Evolutionary conservation across 2,888 invertebrate genomes (phyloP), one percentile per base, ranked within the genome.

Genomic region (Eutolmus rufibarbis): DNA sequence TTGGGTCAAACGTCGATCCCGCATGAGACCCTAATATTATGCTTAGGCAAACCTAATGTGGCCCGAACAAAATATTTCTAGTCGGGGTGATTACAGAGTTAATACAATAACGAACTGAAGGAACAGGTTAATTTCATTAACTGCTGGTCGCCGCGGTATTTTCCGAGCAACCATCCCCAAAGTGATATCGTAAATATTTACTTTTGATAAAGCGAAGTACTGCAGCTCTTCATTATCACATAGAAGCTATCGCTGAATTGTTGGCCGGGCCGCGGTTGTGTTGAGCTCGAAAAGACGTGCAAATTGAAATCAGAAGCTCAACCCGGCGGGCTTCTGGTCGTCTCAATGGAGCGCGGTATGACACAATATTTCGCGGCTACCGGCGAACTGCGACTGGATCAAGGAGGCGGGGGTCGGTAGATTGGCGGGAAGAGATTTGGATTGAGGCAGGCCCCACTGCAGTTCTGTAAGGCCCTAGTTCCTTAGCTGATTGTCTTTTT

Each of bases 131-230:
- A 43, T 78, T 78, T 46, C 23, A 16, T 40, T 81, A 81, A 56
- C 31, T 81, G 23, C 31, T 31, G 23, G 51, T 5, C 31, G 23
- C 9, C n/a, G 40, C 7, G 51, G 51, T 51, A 81, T 81, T 81
- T 81, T 81, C 51, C 81, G 34, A 16, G 28, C 81, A 56, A 81
- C 51, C 23, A 51, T 28, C 34, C 31, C 34, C 28, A 46, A 56
- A 81, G 81, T 81, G 81, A 40, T 56, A 81, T 5, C 16, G 81
- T 81, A 81, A 81, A 81, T 81, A 81, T 81, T 56, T 81, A 81
- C 51, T 34, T 81, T 57, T 81, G 56, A 81, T 81, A 56, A 56
- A 31, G 19, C 23, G 40, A 81, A 56, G 34, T 37, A 4, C 23
- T 51, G 51, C 56, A 81, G 28, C 37, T 34, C 51, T 19, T 56